Percentiles rank a stretch among this genome's conserved stretches.
Evolutionary conservation across 2,888 invertebrate species (phyloP).

Genomic region (Spodoptera exigua): DNA sequence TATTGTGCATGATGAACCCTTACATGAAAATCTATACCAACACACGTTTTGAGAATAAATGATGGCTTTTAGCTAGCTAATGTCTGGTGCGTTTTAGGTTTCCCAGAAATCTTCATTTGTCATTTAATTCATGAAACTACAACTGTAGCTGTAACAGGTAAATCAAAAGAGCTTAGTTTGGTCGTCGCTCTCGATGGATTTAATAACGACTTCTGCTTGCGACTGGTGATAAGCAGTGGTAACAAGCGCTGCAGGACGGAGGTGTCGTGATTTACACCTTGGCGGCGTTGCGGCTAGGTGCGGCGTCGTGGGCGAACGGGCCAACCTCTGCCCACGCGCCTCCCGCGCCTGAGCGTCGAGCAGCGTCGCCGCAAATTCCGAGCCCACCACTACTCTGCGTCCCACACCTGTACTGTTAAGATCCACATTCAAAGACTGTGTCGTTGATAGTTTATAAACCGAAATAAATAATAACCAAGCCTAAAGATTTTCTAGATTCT

Average conservation of each 20-base stretch:
- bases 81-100: too few species aligned
- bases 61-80: background rate
- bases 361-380: slow-evolving; percentile 80
- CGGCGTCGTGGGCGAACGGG: slow-evolving; percentile 83
- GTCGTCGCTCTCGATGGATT: slow-evolving; percentile 7
- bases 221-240: slow-evolving; percentile 47
- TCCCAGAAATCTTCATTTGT: too few species aligned
- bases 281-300: slow-evolving; percentile 81
- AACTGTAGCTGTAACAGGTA: too few species aligned
- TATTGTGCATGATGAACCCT: too few species aligned
- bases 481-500: too few species aligned
- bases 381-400: slow-evolving; percentile 71
- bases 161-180: too few species aligned
- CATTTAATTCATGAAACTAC: too few species aligned
- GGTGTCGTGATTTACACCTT: slow-evolving; percentile 75
- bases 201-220: slow-evolving; percentile 23
- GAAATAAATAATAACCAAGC: background rate
- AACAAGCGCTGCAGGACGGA: slow-evolving; percentile 57
- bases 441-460: slow-evolving; percentile 19
- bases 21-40: too few species aligned
- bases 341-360: slow-evolving; percentile 72
- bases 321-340: slow-evolving; percentile 70
- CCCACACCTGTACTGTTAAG: slow-evolving; percentile 66
- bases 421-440: slow-evolving; percentile 35
- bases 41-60: too few species aligned